Conservation (phyloP, 2,888 invertebrate genomes). For the Cephus spinipes region DNA sequence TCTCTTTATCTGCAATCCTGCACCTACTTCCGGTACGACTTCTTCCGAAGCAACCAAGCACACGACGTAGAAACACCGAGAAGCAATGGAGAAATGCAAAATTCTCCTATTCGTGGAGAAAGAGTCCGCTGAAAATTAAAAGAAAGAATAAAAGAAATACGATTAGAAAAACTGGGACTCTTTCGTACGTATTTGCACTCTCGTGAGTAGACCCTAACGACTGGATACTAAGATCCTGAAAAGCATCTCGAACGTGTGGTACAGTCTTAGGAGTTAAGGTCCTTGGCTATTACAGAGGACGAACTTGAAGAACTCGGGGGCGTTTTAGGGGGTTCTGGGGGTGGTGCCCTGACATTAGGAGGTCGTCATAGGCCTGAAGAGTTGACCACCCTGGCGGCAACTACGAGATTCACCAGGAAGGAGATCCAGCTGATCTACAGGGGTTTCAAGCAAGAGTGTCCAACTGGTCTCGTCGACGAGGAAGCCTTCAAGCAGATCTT, state of each 20-base stretch:
- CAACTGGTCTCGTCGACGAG: conserved; percentile 88
- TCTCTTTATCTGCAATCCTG: conserved; percentile 28
- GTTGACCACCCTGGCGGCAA: conserved; percentile 79
- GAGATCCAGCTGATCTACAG: conserved; percentile 92
- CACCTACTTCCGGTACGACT: conserved; percentile 23
- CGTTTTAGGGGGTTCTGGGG: conserved; percentile 63
- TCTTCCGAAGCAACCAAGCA: background rate
- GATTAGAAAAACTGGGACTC: background rate
- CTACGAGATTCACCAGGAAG: conserved; percentile 82
- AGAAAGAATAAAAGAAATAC: background rate
- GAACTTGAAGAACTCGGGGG: conserved; percentile 75
- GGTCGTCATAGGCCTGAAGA: conserved; percentile 84
- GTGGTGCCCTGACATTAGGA: conserved; percentile 67
- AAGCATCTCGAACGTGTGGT: conserved; percentile 54
- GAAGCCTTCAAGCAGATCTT: conserved; percentile 90
- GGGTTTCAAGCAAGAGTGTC: conserved; percentile 91
- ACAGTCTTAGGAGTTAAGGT: conserved; percentile 55
- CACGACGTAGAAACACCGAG: conserved; percentile 7
- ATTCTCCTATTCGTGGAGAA: background rate
- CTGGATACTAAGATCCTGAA: conserved; percentile 34
- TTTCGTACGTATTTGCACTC: conserved; percentile 31
- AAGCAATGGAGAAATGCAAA: background rate
- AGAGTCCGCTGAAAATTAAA: background rate
- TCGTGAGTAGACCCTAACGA: conserved; percentile 41
- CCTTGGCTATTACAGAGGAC: conserved; percentile 73